These are phyloP conservation scores for Graphium colonna DNA, from an alignment of 2,888 invertebrate genomes.

Conservation along the genomic window DNA sequence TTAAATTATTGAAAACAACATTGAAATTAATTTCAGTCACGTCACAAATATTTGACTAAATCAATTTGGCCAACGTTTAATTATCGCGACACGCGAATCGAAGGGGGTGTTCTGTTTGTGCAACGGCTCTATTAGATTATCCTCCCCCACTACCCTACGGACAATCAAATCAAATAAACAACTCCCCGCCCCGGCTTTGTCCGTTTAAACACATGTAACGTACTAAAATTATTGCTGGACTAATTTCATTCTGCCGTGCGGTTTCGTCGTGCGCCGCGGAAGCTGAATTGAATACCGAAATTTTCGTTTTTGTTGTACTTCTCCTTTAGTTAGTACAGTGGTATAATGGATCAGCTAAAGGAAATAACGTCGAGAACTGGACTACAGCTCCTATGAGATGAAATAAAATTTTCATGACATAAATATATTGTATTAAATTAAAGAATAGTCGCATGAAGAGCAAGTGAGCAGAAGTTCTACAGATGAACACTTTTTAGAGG, in stretches of 20 bases:
- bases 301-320: constrained; percentile 13
- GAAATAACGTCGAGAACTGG: too few species aligned
- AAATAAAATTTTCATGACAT: too few species aligned
- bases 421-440: too few species aligned
- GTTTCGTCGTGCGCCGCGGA: constrained; percentile 16
- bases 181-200: constrained; percentile 28
- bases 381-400: too few species aligned
- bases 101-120: constrained; percentile 51
- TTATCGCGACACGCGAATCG: constrained; percentile 35
- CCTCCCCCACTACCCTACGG: constrained; percentile 25
- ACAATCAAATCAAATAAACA: constrained; percentile 35
- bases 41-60: constrained; percentile 39
- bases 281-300: constrained; percentile 14
- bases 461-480: too few species aligned
- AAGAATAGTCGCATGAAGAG: too few species aligned
- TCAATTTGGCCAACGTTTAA: constrained; percentile 40
- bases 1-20: constrained; percentile 20
- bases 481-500: too few species aligned
- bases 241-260: constrained; percentile 27
- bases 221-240: constrained; percentile 26
- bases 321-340: too few species aligned
- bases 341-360: too few species aligned
- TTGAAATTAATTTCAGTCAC: constrained; percentile 33
- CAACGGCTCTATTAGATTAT: constrained; percentile 60
- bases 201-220: constrained; percentile 30